Conservation (phyloP, 2,797 vertebrate genomes). For the Chrysocyon brachyurus region DNA sequence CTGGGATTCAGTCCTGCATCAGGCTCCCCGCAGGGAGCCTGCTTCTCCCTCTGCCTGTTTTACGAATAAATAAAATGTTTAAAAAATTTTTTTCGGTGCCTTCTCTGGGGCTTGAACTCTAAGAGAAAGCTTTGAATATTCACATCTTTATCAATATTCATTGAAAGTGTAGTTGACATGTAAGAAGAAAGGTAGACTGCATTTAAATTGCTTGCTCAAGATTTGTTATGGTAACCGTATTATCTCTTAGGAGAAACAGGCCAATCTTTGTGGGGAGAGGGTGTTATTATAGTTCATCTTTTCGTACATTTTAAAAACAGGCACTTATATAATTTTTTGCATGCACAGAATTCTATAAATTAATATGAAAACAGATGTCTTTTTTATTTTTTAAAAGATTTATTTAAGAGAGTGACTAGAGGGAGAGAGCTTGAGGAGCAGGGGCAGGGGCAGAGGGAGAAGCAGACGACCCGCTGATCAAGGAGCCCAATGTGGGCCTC, state of each 20-base stretch:
- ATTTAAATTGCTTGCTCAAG: slow-evolving; percentile 16
- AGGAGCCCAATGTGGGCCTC: too few relatives aligned
- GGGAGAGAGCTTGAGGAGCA: too few relatives aligned
- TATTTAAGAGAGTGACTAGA: too few relatives aligned
- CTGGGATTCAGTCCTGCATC: too few relatives aligned
- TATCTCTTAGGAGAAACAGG: slow-evolving; percentile 28
- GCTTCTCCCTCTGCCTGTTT: too few relatives aligned
- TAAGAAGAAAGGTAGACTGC: background rate
- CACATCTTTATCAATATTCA: slow-evolving; percentile 39
- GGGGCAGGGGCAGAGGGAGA: too few relatives aligned
- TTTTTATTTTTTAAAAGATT: background rate
- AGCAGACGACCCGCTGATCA: too few relatives aligned
- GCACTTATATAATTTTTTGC: background rate
- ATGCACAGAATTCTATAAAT: background rate
- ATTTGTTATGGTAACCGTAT: background rate
- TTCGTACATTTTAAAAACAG: slow-evolving; percentile 31
- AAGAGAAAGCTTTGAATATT: slow-evolving; percentile 42
- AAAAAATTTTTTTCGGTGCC: background rate
- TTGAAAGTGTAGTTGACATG: background rate
- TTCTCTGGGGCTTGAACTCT: background rate
- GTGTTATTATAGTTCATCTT: background rate
- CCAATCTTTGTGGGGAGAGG: background rate
- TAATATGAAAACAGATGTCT: background rate
- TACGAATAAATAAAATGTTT: too few relatives aligned
- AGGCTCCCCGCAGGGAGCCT: too few relatives aligned